Conservation (phyloP, 2,797 vertebrate species). For the Lepilemur ruficaudatus region DNA sequence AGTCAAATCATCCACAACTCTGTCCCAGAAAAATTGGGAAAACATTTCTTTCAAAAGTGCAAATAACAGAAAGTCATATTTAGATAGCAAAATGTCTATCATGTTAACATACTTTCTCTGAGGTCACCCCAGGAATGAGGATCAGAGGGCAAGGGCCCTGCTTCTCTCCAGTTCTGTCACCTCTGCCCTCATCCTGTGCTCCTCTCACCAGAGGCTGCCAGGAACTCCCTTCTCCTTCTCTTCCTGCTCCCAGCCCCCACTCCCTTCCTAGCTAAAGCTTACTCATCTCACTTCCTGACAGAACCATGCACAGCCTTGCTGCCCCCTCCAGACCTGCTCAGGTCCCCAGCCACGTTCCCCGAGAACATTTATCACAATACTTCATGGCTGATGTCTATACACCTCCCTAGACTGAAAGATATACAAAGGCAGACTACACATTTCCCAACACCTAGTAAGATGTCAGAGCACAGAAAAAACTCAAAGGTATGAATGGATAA, state of each 20-base stretch:
- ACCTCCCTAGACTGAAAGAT: background rate
- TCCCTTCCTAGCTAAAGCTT: background rate
- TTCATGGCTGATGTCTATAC: rapidly evolving
- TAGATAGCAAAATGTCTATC: background rate
- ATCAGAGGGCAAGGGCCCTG: background rate
- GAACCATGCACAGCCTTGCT: background rate
- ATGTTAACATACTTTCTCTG: background rate
- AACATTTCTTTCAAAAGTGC: background rate
- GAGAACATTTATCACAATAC: background rate
- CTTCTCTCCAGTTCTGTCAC: background rate
- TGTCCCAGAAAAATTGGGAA: background rate
- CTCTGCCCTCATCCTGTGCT: background rate
- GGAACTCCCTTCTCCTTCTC: background rate
- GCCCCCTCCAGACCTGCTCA: background rate
- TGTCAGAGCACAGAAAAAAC: background rate
- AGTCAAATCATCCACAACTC: background rate
- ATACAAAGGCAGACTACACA: background rate
- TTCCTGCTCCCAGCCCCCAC: background rate
- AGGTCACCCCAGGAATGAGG: background rate
- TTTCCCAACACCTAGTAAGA: background rate
- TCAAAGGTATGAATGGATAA: background rate
- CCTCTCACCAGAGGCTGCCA: background rate
- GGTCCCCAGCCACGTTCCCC: background rate
- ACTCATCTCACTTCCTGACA: conserved; percentile 21
- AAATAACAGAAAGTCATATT: background rate